Evolutionary conservation across 2,797 vertebrate genomes (phyloP).

Genomic region (Lutjanus campechanus): DNA sequence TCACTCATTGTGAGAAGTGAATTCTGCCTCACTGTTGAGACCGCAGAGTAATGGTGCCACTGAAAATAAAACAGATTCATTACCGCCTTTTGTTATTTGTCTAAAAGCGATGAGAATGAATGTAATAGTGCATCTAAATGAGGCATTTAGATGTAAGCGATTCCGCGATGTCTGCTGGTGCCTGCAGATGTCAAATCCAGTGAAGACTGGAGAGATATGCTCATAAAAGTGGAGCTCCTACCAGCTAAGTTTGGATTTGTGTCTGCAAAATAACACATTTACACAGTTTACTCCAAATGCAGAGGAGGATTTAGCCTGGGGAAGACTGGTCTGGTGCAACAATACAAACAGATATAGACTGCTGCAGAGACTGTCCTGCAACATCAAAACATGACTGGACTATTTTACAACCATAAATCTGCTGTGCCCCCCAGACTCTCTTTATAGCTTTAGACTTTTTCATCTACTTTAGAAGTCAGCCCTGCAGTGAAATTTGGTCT

Average conservation of each 20-base stretch:
- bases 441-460: conserved; percentile 46
- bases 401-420: conserved; percentile 54
- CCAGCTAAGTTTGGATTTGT: conserved; percentile 48
- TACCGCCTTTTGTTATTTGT: neutral
- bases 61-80: conserved; percentile 18
- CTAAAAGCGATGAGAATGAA: conserved; percentile 10
- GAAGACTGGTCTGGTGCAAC: conserved; percentile 34
- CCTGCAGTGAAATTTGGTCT: conserved; percentile 32
- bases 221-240: conserved; percentile 26
- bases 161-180: conserved; percentile 24
- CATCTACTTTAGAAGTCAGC: conserved; percentile 38
- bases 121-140: conserved; percentile 25
- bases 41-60: conserved; percentile 13
- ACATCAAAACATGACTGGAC: conserved; percentile 63
- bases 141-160: conserved; percentile 14
- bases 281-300: conserved; percentile 38
- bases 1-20: conserved; percentile 52
- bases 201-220: conserved; percentile 28
- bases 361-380: conserved; percentile 41
- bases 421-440: conserved; percentile 36
- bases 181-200: conserved; percentile 22
- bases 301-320: conserved; percentile 48
- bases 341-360: conserved; percentile 43
- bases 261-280: conserved; percentile 49
- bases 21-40: conserved; percentile 11